Base-by-base conservation (phyloP, 2,888 invertebrate genomes). In the Criorhina ranunculi region DNA sequence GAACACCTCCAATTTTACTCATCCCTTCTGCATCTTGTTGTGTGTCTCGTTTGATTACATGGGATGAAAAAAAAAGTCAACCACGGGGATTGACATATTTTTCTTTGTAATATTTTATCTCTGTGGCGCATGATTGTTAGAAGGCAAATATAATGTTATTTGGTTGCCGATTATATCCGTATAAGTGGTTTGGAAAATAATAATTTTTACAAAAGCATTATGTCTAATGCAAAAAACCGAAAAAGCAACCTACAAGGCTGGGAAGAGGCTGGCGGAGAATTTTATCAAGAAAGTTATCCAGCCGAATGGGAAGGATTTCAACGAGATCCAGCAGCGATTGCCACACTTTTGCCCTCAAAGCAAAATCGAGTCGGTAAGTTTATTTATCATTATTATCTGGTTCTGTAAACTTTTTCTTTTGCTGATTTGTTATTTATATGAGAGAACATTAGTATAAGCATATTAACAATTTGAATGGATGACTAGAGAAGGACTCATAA, bases 241-340 rank as follows among this genome's bases (percentile, higher is more conserved):
- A 87, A 82, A 73, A 83, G 90, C 91, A 44, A 93, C 93, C 78
- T 93, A 3, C 94, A 94, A 88, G 95, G 96, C 11, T 96, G 96
- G 96, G 96, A 96, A 92, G 96, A 96, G 89, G 96, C 96, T 4
- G 96, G 96, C 0, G 95, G 94, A 1, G 96, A 96, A 92, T 96
- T 96, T 92, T 96, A 96, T 92, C 96, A 96, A 91, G 96, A 96
- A 91, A 93, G 95, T 87, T 97, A 96, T 91, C 96, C 96, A 5
- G 94, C 94, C 0, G 94, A 93, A 1, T 94, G 95, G 86, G 95
- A 96, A 85, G 95, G 96, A 88, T 94, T 95, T 0, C 93, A 96
- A 88, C 93, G 95, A 88, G 96, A 96, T 91, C 95, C 96, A 11
- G 94, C 95, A 42, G 95, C 95, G 86, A 93, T 96, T 78, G 95